Percentiles rank a stretch among this genome's conserved stretches.
Conservation (phyloP, 2,888 invertebrate species). For the Craniophora ligustri region DNA sequence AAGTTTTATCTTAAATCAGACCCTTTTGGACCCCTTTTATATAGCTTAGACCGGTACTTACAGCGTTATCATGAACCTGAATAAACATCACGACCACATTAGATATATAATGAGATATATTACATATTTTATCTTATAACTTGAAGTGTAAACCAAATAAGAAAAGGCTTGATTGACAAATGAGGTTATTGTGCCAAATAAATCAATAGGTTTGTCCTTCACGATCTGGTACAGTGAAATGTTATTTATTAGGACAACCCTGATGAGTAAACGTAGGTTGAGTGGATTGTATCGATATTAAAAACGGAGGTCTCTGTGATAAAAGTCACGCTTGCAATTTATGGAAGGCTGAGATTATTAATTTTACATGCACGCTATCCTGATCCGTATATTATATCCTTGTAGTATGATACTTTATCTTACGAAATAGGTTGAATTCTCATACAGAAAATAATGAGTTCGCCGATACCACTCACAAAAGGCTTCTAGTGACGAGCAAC, state of each 20-base stretch:
- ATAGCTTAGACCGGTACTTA: background rate
- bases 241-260: conserved; percentile 27
- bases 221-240: conserved; percentile 10
- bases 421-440: too few relatives aligned
- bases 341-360: conserved; percentile 10
- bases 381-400: too few relatives aligned
- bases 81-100: background rate
- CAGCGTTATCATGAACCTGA: too few relatives aligned
- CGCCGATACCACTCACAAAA: too few relatives aligned
- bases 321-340: conserved; percentile 7
- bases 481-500: too few relatives aligned
- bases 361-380: conserved; percentile 28
- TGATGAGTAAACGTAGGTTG: background rate
- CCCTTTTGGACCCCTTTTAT: too few relatives aligned
- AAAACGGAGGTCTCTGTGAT: conserved; percentile 2
- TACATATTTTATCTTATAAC: background rate
- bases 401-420: too few relatives aligned
- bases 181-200: conserved; percentile 21
- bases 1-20: too few relatives aligned
- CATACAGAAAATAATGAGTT: too few relatives aligned
- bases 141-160: conserved; percentile 4
- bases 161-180: conserved; percentile 6
- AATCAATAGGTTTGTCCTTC: conserved; percentile 17
- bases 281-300: background rate
- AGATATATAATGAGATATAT: too few relatives aligned